Base-by-base conservation (phyloP, 2,113 vertebrate species). In the Microtus ochrogaster region DNA sequence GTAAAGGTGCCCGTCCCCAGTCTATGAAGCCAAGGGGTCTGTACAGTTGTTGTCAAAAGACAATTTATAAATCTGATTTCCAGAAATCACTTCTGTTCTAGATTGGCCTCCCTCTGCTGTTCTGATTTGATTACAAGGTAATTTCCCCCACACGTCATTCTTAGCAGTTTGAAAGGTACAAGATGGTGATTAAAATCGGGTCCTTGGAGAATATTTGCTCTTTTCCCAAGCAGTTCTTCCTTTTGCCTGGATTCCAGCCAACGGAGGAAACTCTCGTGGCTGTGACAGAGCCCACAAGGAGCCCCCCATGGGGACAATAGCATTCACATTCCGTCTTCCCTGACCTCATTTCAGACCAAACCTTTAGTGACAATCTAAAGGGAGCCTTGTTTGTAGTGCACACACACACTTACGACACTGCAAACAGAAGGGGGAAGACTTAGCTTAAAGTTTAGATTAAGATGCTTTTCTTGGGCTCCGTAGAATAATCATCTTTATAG, bases 31-130 rank as follows among this genome's bases (percentile, higher is more conserved):
- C 41, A 49, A 77, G 95, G 77, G 96, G 85, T 93, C 95, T 72
- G 41, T 91, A 78, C 89, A 86, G 47, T 82, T 78, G 22, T 22
- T 78, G 66, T 76, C 68, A 4, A 86, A 77, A 95, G 87, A 78
- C 49, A 49, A 81, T 76, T 78, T 90, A 77, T 96, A 94, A 77
- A 92, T 92, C 83, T 68, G 49, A 61, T 81, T 93, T 92, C 94
- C 89, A 13, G 86, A 79, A 96, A 84, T 63, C 66, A 77, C 85
- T 92, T 89, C 84, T 66, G 70, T 65, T 88, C 73, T 7, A 11
- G 47, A 77, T 89, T 78, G 88, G 90, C 84, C 94, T 97, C 94
- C 55, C 77, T 5, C 4, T 44, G 91, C 70, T 61, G 0, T 58
- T 81, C 84, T 87, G 91, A 83, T 55, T 70, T 88, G 90, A 92